Evolutionary conservation across 2,797 vertebrate genomes (phyloP).

Genomic region (Natrix natrix): DNA sequence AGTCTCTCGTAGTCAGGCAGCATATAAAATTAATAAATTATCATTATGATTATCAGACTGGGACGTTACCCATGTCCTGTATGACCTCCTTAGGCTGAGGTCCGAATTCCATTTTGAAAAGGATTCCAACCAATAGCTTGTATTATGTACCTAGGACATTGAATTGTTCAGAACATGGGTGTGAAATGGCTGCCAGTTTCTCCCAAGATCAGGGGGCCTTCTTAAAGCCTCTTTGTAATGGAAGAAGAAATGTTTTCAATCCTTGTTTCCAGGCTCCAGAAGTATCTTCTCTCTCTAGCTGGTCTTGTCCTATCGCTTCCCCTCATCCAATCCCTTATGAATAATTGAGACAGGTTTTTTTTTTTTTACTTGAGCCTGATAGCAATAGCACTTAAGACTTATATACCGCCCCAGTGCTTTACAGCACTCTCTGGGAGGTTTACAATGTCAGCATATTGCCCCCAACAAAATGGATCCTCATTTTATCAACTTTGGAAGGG

Average conservation of each 20-base stretch:
- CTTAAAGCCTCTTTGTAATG: not conserved
- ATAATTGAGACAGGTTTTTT: not conserved
- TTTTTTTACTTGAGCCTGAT: not conserved
- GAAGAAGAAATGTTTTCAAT: not conserved
- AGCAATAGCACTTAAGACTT: not conserved
- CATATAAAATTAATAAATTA: not conserved
- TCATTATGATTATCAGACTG: not conserved
- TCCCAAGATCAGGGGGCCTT: not conserved
- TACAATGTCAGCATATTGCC: not conserved
- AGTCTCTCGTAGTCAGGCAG: not conserved
- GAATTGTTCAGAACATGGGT: not conserved
- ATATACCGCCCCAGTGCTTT: not conserved
- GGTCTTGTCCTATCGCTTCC: not conserved
- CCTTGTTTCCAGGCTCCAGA: not conserved
- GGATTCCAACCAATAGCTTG: not conserved
- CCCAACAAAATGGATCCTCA: not conserved
- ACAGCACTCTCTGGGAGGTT: not conserved
- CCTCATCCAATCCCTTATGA: not conserved
- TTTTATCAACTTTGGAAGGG: not conserved
- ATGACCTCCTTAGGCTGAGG: not conserved
- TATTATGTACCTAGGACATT: not conserved
- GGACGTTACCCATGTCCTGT: not conserved
- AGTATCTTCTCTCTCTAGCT: not conserved
- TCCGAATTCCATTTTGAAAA: not conserved
- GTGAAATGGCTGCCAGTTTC: not conserved